Conservation (phyloP, 2,113 vertebrate genomes). For the Callospermophilus lateralis region DNA sequence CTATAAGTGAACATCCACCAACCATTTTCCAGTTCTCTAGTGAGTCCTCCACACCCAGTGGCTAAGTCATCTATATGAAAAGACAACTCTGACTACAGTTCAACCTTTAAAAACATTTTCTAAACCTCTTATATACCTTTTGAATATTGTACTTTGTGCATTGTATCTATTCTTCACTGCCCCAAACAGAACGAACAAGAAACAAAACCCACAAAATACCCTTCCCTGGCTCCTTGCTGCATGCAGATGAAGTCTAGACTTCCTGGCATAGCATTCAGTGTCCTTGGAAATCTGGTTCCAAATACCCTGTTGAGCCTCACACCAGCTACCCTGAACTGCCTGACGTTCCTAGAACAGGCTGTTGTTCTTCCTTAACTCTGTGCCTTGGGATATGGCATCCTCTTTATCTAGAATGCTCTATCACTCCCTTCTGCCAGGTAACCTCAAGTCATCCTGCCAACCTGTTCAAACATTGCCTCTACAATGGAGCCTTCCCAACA, state of each 20-base stretch:
- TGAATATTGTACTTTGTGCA: not conserved
- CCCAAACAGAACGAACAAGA: slow-evolving; percentile 55
- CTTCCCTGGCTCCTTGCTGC: not conserved
- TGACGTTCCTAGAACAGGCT: not conserved
- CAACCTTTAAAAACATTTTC: not conserved
- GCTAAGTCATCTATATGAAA: slow-evolving; percentile 12
- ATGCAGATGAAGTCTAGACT: slow-evolving; percentile 5
- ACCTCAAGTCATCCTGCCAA: slow-evolving; percentile 1
- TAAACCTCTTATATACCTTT: slow-evolving; percentile 11
- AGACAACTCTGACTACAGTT: slow-evolving; percentile 26
- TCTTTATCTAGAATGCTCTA: not conserved
- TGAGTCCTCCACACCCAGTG: not conserved
- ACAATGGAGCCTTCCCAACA: not conserved
- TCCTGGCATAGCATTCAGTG: not conserved
- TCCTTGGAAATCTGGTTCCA: not conserved
- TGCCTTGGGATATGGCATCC: not conserved
- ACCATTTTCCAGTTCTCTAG: not conserved
- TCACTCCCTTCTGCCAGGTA: not conserved
- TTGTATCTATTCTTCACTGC: not conserved
- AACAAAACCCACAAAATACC: not conserved
- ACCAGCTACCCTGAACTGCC: not conserved
- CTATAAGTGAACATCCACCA: not conserved
- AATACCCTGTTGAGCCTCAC: not conserved
- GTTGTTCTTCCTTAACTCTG: not conserved
- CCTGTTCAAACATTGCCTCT: not conserved